Conservation (phyloP, 2,797 vertebrate species). For the Microctenopoma steveboyesi region DNA sequence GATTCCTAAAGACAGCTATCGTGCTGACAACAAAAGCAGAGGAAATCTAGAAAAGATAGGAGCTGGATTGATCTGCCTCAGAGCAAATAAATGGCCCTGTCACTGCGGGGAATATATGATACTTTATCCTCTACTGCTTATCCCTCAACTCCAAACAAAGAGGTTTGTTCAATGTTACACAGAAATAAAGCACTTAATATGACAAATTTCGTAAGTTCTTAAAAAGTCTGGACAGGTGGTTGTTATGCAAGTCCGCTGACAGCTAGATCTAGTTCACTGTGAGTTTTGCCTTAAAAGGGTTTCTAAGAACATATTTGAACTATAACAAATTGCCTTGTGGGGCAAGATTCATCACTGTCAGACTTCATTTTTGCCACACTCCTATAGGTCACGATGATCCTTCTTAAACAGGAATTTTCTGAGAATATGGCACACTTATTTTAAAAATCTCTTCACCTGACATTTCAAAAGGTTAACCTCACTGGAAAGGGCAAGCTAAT, state of each 20-base stretch:
- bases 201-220: slow-evolving; percentile 12
- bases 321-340: slow-evolving; percentile 66
- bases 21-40: slow-evolving; percentile 68
- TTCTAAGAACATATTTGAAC: slow-evolving; percentile 54
- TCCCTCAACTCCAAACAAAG: slow-evolving; percentile 33
- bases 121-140: slow-evolving; percentile 46
- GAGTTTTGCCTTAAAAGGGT: slow-evolving; percentile 51
- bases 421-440: slow-evolving; percentile 72
- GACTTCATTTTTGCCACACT: slow-evolving; percentile 48
- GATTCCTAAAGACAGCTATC: slow-evolving; percentile 73
- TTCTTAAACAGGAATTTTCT: slow-evolving; percentile 68
- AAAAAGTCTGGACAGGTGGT: slow-evolving; percentile 20
- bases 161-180: slow-evolving; percentile 38
- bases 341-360: slow-evolving; percentile 76
- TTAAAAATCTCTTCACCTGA: slow-evolving; percentile 74
- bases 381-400: slow-evolving; percentile 72
- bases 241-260: slow-evolving; percentile 32
- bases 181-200: slow-evolving; percentile 32
- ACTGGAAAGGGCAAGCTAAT: slow-evolving; percentile 80
- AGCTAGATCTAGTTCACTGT: slow-evolving; percentile 31
- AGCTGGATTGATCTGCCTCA: slow-evolving; percentile 70
- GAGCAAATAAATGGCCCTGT: slow-evolving; percentile 70
- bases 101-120: slow-evolving; percentile 51
- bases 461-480: slow-evolving; percentile 84
- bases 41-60: slow-evolving; percentile 68